phyloP scores from a whole-genome alignment of 2,797 vertebrate genomes.

The Acanthiza pusilla region DNA sequence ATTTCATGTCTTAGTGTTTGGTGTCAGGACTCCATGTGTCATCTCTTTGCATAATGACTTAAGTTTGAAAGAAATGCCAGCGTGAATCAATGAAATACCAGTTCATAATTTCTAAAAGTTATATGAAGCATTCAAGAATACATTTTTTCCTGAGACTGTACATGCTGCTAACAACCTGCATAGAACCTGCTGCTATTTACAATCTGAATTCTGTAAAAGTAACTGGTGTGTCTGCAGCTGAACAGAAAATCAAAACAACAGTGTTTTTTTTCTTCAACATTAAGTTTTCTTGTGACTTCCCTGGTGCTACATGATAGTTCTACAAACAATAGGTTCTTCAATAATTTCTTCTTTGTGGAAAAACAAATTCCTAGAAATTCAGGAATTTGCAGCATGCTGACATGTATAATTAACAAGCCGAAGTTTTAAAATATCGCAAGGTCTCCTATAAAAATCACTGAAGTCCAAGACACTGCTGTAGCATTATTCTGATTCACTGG shows the following conservation, averaged over 20 bases:
- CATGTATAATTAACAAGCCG: conserved; percentile 9
- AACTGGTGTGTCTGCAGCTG: conserved; percentile 14
- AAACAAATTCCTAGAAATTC: neutral
- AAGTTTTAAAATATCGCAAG: conserved; percentile 29
- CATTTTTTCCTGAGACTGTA: neutral
- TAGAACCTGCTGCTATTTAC: neutral
- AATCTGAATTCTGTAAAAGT: conserved; percentile 1
- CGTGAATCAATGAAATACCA: conserved; percentile 10
- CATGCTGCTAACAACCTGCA: neutral
- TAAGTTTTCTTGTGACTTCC: neutral
- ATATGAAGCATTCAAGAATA: conserved; percentile 6
- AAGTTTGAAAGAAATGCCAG: conserved; percentile 3
- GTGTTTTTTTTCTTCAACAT: conserved; percentile 3
- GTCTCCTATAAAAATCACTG: conserved; percentile 34
- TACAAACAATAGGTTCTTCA: conserved; percentile 6
- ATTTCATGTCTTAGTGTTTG: neutral
- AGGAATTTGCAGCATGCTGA: conserved; percentile 25
- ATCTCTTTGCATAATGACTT: neutral
- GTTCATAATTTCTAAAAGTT: conserved; percentile 1
- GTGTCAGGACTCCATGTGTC: neutral
- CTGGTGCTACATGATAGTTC: neutral
- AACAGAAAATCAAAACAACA: conserved; percentile 37
- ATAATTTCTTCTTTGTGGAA: neutral
- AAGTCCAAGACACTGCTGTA: conserved; percentile 51
- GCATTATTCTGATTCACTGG: conserved; percentile 62